Conservation (phyloP, 1,140 invertebrate genomes). For the Bathynomus jamesi region DNA sequence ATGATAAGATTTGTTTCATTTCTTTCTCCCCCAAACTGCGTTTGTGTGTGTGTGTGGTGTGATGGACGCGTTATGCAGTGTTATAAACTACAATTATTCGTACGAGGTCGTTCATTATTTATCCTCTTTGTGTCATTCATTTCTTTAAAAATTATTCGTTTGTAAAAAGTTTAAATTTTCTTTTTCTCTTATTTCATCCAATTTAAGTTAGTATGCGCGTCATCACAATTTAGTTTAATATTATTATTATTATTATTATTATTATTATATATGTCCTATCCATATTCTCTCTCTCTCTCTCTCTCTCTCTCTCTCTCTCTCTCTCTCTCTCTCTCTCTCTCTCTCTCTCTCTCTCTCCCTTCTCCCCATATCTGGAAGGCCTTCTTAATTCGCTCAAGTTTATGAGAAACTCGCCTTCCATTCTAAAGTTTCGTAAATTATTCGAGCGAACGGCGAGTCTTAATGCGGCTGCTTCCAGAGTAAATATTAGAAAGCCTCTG, state of each 20-base stretch:
- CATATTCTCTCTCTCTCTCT: not conserved
- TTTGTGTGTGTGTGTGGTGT: too few relatives aligned
- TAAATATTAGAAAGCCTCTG: not conserved
- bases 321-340: not conserved
- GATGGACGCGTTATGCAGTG: too few relatives aligned
- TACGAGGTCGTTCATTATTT: too few relatives aligned
- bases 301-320: not conserved
- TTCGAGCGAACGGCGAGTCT: not conserved
- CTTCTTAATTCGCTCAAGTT: not conserved
- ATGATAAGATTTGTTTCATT: not conserved
- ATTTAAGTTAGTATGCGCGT: too few relatives aligned
- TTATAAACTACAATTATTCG: too few relatives aligned
- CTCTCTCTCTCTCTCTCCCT: not conserved
- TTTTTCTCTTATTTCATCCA: too few relatives aligned
- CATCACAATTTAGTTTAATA: not conserved
- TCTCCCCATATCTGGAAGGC: not conserved
- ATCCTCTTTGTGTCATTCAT: too few relatives aligned
- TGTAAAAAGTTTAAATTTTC: too few relatives aligned
- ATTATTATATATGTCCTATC: not conserved
- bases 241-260: not conserved
- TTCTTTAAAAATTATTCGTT: too few relatives aligned
- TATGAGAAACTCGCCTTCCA: not conserved
- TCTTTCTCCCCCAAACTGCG: too few relatives aligned
- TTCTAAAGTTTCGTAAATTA: conserved; percentile 1
- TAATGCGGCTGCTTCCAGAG: not conserved